Base-by-base conservation (phyloP, 2,797 vertebrate species). In the Echiichthys vipera region DNA sequence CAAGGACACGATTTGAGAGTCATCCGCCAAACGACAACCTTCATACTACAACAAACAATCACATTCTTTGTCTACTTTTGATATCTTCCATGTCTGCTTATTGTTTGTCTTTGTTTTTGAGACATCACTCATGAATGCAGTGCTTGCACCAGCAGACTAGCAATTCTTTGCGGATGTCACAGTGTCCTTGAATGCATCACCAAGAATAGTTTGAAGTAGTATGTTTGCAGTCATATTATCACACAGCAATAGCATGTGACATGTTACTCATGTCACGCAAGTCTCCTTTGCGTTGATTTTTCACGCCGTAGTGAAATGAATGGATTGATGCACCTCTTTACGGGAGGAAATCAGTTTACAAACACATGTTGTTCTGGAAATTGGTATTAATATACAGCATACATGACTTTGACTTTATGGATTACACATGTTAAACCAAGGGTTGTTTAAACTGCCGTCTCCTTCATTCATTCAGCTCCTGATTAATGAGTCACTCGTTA, bases 401-500 rank as follows among this genome's bases (percentile, higher is more conserved):
- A 20, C 7, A 54, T 17, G n/a, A 50, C 50, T 58, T 43, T 36
- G 3, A 32, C 36, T 74, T 54, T 39, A 71, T 54, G 6, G 32
- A 18, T 64, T 70, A 30, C 53, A 76, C 53, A 29, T 71, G 36
- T 50, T 36, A 67, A 74, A 57, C 7, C 40, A 9, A 43, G 22
- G 17, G 3, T 50, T 59, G 49, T 68, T 69, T 22, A 47, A 77
- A 57, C 12, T 25, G 24, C 15, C 2, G 3, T 73, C 39, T 71
- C 18, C 57, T 73, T 74, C 54, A 66, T 57, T 74, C 51, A 20
- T 25, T 12, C 24, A 24, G 12, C 54, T 61, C 27, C 22, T 65
- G 30, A 79, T 43, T 71, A 68, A 36, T 57, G 51, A 74, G n/a
- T 67, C 78, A 77, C 67, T 74, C 2, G 2, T 76, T 51, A 76